Base-by-base conservation (phyloP, 2,888 invertebrate genomes). In the Barypeithes pellucidus region DNA sequence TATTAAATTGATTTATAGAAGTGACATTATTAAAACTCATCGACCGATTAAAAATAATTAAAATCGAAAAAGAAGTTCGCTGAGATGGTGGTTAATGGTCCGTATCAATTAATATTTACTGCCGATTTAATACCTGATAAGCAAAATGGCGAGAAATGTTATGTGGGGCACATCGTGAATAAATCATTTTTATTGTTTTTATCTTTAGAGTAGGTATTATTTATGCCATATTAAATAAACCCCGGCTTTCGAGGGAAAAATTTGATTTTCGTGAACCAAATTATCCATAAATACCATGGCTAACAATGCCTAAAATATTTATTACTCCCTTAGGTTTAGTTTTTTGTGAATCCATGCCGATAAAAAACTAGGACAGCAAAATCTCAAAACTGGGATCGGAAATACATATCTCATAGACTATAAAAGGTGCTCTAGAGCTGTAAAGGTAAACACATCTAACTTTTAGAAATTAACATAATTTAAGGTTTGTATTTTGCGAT, bases 131-230 rank as follows among this genome's bases (percentile, higher is more conserved):
- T 62, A 62, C 62, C 62, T 62, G 62, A 62, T 62, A 62, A 62
- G 45, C 45, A 43, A 47, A 62, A 45, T 47, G 62, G 50, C 50
- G 65, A 47, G 50, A 65, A 65, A 65, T 57, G 50, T 65, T 65
- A 65, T 65, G 50, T 50, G 45, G 65, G 50, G 65, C 50, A 36
- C 20, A 36, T 20, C 16, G 11, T 47, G 50, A 39, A 65, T 65
- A 65, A 65, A 65, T 65, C 65, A 65, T n/a, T 65, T 65, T 65
- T 65, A 65, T 65, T 65, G 50, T 65, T 65, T 63, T 50, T 43
- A 36, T 65, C 33, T 50, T 63, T 36, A 29, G 12, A 57, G 33
- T 33, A n/a, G 36, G 33, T 33, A n/a, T 11, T 33, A 57, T 57
- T 33, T 33, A 57, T 33, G 33, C 0, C 16, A 57, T 9, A 9